These are phyloP conservation scores for Ernsta delagoae DNA, from an alignment of 2,888 invertebrate species.

Conservation along the genomic window DNA sequence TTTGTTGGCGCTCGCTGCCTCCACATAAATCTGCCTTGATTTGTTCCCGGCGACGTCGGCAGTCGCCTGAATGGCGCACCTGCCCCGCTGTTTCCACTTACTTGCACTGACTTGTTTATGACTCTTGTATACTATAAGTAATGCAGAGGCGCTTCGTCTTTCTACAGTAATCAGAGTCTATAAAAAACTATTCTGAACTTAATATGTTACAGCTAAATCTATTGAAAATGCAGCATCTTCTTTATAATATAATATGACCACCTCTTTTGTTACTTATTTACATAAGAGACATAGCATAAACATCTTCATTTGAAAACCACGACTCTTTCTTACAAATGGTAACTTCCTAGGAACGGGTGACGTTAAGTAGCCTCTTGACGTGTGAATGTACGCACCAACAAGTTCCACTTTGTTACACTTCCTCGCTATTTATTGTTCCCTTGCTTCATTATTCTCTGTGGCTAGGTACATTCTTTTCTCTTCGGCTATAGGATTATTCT, in stretches of 20 bases:
- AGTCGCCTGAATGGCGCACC: slow-evolving; percentile 22
- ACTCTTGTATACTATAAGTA: background rate
- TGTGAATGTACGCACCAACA: too few species aligned
- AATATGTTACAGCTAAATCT: too few species aligned
- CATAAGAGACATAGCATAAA: too few species aligned
- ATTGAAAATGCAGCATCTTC: too few species aligned
- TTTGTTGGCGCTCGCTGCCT: slow-evolving; percentile 13
- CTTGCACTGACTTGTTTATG: slow-evolving; percentile 1
- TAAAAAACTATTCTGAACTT: too few species aligned
- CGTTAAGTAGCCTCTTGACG: too few species aligned
- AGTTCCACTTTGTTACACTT: background rate
- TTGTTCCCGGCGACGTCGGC: slow-evolving; percentile 15
- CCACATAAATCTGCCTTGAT: slow-evolving; percentile 15
- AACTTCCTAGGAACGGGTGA: too few species aligned
- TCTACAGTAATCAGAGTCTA: background rate
- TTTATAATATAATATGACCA: too few species aligned
- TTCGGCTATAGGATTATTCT: background rate
- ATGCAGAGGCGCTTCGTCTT: background rate
- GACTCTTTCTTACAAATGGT: too few species aligned
- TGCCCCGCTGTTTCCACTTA: slow-evolving; percentile 8
- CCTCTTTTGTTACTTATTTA: too few species aligned
- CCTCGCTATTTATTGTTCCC: background rate
- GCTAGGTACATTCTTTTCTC: background rate
- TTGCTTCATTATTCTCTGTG: background rate
- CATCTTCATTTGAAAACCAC: too few species aligned